phyloP scores from a whole-genome alignment of 2,888 invertebrate species.

The Drosophila merina region DNA sequence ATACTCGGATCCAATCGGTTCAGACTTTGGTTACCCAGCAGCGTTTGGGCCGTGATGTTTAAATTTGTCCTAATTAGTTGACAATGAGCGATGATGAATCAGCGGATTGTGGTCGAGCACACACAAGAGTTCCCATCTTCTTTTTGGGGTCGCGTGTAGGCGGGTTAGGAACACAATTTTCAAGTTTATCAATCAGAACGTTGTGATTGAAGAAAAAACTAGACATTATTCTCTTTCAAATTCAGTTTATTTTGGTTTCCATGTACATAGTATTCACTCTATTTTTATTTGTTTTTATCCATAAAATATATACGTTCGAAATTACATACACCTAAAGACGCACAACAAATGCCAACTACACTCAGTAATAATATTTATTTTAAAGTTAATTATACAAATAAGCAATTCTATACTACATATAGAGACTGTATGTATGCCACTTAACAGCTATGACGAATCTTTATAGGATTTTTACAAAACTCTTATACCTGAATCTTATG shows the following conservation, averaged over 20 bases:
- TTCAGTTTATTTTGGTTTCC: conserved; percentile 64
- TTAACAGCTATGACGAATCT: conserved; percentile 74
- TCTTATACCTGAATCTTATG: conserved; percentile 49
- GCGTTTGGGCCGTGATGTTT: conserved; percentile 67
- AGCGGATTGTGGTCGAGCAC: conserved; percentile 48
- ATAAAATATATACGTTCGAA: conserved; percentile 72
- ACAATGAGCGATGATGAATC: conserved; percentile 81
- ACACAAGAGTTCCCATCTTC: not conserved
- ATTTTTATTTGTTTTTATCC: conserved; percentile 49
- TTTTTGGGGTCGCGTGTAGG: conserved; percentile 10
- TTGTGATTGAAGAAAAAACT: not conserved
- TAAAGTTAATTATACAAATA: conserved; percentile 48
- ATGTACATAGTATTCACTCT: conserved; percentile 40
- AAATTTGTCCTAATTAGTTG: conserved; percentile 84
- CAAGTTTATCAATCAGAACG: not conserved
- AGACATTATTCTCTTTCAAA: conserved; percentile 40
- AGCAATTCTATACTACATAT: conserved; percentile 25
- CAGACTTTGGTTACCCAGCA: conserved; percentile 39
- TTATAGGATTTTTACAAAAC: conserved; percentile 72
- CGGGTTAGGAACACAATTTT: conserved; percentile 3
- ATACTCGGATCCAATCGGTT: conserved; percentile 3
- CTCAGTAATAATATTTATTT: conserved; percentile 38
- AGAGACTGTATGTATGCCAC: conserved; percentile 40
- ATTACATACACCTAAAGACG: conserved; percentile 67
- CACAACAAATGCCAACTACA: conserved; percentile 73